Conservation (phyloP, 2,113 vertebrate genomes). For the Octodon degus region DNA sequence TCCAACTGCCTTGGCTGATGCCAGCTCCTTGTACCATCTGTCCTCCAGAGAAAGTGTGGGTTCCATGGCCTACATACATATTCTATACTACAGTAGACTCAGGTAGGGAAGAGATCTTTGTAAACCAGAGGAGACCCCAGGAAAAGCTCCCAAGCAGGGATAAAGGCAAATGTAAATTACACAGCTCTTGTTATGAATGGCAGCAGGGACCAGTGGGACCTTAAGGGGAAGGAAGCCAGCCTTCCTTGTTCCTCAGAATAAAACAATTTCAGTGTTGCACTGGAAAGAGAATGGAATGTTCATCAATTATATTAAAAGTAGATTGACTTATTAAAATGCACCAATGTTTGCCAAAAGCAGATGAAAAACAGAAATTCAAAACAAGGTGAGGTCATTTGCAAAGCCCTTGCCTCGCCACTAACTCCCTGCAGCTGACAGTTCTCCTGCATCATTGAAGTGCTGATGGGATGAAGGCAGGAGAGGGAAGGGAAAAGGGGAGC, state of each 20-base stretch:
- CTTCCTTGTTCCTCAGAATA: conserved; percentile 57
- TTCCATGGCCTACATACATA: background rate
- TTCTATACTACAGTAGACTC: background rate
- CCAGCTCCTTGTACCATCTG: background rate
- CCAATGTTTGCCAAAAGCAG: conserved; percentile 82
- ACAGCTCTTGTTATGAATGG: conserved; percentile 49
- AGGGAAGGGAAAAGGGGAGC: background rate
- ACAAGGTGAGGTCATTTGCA: conserved; percentile 81
- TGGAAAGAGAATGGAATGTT: conserved; percentile 80
- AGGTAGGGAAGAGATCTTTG: background rate
- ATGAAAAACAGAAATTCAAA: conserved; percentile 83
- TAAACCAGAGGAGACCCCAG: background rate
- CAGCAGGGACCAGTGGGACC: conserved; percentile 24
- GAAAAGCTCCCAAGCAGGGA: conserved; percentile 10
- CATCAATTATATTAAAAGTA: conserved; percentile 81
- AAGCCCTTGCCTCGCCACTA: conserved; percentile 73
- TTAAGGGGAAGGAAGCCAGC: conserved; percentile 50
- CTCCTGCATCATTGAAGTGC: background rate
- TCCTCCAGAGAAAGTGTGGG: background rate
- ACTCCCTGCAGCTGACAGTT: conserved; percentile 70
- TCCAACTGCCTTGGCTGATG: background rate
- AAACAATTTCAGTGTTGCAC: conserved; percentile 64
- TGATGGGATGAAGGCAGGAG: background rate
- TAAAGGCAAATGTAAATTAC: conserved; percentile 51
- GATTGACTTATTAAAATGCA: conserved; percentile 82